Conservation (phyloP, 2,888 invertebrate species). For the Drosophila colorata region DNA sequence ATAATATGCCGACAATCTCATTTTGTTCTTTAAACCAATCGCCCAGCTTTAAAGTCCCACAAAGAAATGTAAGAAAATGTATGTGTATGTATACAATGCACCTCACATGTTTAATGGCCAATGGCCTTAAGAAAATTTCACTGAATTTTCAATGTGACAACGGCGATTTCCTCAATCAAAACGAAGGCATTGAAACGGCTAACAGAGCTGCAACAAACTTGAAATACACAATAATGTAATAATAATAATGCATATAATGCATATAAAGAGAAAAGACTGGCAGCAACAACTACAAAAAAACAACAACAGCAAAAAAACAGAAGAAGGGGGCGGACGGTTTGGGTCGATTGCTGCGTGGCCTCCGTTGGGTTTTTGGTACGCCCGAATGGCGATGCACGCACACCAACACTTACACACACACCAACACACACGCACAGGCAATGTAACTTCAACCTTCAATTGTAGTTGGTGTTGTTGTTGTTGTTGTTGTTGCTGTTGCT, state of each 20-base stretch:
- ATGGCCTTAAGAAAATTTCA: slow-evolving; percentile 70
- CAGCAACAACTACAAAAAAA: slow-evolving; percentile 24
- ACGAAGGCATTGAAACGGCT: slow-evolving; percentile 69
- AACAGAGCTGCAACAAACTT: slow-evolving; percentile 39
- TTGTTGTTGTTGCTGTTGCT: slow-evolving; percentile 22
- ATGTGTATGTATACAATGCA: not conserved
- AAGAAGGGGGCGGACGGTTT: slow-evolving; percentile 43
- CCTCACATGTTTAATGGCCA: slow-evolving; percentile 43
- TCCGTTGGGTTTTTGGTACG: slow-evolving; percentile 76
- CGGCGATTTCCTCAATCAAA: slow-evolving; percentile 78
- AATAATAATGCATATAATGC: slow-evolving; percentile 53
- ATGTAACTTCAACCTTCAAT: slow-evolving; percentile 79
- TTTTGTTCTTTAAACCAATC: too few relatives aligned
- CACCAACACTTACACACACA: slow-evolving; percentile 49
- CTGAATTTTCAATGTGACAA: slow-evolving; percentile 73
- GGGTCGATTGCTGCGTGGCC: slow-evolving; percentile 77
- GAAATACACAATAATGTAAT: slow-evolving; percentile 55
- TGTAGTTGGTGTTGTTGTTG: slow-evolving; percentile 60
- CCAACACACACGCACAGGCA: slow-evolving; percentile 52
- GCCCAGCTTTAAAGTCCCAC: not conserved
- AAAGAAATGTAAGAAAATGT: not conserved
- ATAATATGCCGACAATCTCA: too few relatives aligned
- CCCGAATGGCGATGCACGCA: slow-evolving; percentile 80
- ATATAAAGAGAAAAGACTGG: slow-evolving; percentile 53
- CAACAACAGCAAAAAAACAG: not conserved